These are phyloP conservation scores for Cebus imitator DNA, from an alignment of 2,113 vertebrate species.

Conservation along the genomic window DNA sequence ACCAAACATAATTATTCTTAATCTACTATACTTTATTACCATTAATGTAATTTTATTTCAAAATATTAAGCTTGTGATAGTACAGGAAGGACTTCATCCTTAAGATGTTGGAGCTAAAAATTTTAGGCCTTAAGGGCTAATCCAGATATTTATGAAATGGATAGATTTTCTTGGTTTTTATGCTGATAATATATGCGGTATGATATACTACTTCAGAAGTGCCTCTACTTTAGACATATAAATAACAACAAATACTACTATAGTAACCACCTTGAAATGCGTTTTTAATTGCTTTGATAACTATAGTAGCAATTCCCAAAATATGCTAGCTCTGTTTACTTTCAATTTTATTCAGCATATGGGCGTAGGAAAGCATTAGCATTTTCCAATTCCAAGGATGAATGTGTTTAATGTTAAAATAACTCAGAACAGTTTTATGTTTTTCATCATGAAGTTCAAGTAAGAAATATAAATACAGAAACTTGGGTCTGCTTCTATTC, in stretches of 20 bases:
- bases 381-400: slow-evolving; percentile 73
- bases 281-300: slow-evolving; percentile 76
- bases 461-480: slow-evolving; percentile 72
- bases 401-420: slow-evolving; percentile 79
- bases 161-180: background rate
- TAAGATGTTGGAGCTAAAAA: background rate
- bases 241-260: slow-evolving; percentile 73
- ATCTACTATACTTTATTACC: slow-evolving; percentile 78
- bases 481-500: slow-evolving; percentile 51
- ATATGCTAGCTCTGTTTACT: slow-evolving; percentile 76
- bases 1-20: slow-evolving; percentile 71
- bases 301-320: slow-evolving; percentile 74
- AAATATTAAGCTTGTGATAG: slow-evolving; percentile 78
- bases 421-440: slow-evolving; percentile 75
- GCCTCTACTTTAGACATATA: slow-evolving; percentile 46
- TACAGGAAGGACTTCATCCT: slow-evolving; percentile 75
- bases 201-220: slow-evolving; percentile 21
- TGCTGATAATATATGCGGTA: slow-evolving; percentile 44
- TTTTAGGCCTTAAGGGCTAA: background rate
- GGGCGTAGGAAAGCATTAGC: slow-evolving; percentile 78
- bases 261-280: slow-evolving; percentile 74
- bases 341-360: slow-evolving; percentile 79
- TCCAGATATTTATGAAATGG: slow-evolving; percentile 17
- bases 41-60: slow-evolving; percentile 81
- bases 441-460: slow-evolving; percentile 69